These are phyloP conservation scores for Aelia acuminata DNA, from an alignment of 2,888 invertebrate genomes.

Conservation along the genomic window DNA sequence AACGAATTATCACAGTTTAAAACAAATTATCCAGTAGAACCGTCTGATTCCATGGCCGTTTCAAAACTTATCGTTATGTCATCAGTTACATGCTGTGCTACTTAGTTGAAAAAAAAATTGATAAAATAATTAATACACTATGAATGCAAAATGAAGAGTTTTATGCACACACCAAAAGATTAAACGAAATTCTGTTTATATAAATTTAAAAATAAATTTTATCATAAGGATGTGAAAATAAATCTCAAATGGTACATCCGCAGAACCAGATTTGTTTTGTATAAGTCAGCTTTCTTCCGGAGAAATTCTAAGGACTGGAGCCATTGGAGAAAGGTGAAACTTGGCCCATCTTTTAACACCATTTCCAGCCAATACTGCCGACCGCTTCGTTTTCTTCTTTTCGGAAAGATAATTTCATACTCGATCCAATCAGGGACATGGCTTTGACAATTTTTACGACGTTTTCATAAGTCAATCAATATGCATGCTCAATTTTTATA, in stretches of 20 bases:
- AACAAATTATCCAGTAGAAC: not conserved
- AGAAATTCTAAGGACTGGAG: conserved; percentile 10
- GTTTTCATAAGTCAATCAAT: not conserved
- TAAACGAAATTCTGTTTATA: no score
- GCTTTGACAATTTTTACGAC: not conserved
- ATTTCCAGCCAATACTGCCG: conserved; percentile 15
- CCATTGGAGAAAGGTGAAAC: conserved; percentile 32
- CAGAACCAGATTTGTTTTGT: conserved; percentile 8
- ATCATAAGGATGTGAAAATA: not conserved
- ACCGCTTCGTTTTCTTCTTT: not conserved
- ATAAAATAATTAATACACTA: no score
- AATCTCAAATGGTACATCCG: not conserved
- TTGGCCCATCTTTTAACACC: conserved; percentile 39
- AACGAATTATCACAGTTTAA: not conserved
- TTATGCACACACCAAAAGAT: no score
- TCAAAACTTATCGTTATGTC: not conserved
- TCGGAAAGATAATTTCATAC: not conserved
- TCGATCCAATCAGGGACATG: not conserved
- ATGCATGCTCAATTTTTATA: no score
- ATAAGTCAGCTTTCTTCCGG: conserved; percentile 31
- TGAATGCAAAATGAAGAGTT: no score
- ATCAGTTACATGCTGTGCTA: not conserved
- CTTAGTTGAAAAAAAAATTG: no score
- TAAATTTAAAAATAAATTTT: not conserved
- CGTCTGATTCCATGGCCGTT: not conserved